These are phyloP conservation scores for Eolophus roseicapilla DNA, from an alignment of 2,113 vertebrate species.

Conservation along the genomic window DNA sequence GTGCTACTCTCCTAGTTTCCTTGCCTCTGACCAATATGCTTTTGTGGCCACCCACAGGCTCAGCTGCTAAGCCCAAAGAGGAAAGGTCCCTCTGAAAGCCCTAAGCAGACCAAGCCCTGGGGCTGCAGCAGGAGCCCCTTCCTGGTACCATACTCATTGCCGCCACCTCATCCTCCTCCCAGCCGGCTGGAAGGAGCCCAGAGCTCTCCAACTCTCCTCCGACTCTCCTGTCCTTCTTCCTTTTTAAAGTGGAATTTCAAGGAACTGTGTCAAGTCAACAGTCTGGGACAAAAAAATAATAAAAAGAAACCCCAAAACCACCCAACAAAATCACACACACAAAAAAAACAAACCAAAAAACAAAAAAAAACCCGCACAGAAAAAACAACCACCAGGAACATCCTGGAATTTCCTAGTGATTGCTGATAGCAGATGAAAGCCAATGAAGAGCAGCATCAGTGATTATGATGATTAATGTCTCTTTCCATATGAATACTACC, in stretches of 20 bases:
- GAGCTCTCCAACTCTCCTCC: neutral
- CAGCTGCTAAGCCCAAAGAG: neutral
- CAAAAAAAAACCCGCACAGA: neutral
- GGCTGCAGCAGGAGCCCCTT: neutral
- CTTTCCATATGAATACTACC: slow-evolving; percentile 7
- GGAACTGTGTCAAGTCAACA: slow-evolving; percentile 38
- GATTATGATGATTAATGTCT: slow-evolving; percentile 28
- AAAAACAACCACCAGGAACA: neutral
- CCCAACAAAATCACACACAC: neutral
- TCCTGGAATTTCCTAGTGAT: slow-evolving; percentile 60
- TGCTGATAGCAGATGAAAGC: slow-evolving; percentile 59
- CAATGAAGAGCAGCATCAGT: neutral
- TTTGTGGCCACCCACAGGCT: neutral
- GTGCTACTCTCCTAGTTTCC: neutral
- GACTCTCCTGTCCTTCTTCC: neutral
- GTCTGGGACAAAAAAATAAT: neutral
- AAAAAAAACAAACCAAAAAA: neutral
- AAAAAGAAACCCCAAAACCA: neutral
- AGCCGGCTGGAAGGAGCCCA: neutral
- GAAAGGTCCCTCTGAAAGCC: neutral
- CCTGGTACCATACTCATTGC: neutral
- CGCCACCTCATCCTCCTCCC: neutral
- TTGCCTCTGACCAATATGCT: neutral
- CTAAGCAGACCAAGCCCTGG: neutral
- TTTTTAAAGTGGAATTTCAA: slow-evolving; percentile 34